Percentiles rank a stretch among this genome's conserved stretches.
Conservation (phyloP, 2,888 invertebrate species). For the Chesias legatella region DNA sequence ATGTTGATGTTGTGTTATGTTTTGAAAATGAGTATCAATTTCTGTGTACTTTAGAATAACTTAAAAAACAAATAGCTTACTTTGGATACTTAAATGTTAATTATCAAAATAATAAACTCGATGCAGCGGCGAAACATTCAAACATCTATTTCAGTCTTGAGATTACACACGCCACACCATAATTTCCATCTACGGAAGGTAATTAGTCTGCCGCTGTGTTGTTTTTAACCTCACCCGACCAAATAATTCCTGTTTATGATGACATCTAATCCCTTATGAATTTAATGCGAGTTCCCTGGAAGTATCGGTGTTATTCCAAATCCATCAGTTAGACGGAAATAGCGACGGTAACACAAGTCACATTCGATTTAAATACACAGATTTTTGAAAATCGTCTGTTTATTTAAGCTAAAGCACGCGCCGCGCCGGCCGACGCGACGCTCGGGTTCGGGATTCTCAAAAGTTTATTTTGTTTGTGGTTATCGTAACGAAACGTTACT, state of each 20-base stretch:
- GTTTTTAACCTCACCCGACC: slow-evolving; percentile 76
- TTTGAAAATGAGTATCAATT: too few relatives aligned
- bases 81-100: too few relatives aligned
- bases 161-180: slow-evolving; percentile 43
- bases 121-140: slow-evolving; percentile 2
- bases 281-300: slow-evolving; percentile 70
- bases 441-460: slow-evolving; percentile 17
- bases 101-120: too few relatives aligned
- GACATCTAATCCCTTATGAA: slow-evolving; percentile 79
- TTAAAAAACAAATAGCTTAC: too few relatives aligned
- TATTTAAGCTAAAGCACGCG: slow-evolving; percentile 74
- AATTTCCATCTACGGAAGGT: slow-evolving; percentile 49
- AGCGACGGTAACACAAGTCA: slow-evolving; percentile 75
- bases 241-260: slow-evolving; percentile 80
- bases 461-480: slow-evolving; percentile 28
- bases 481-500: slow-evolving; percentile 35
- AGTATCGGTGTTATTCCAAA: slow-evolving; percentile 69
- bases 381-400: slow-evolving; percentile 78
- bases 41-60: too few relatives aligned
- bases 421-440: slow-evolving; percentile 34
- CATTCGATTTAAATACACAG: slow-evolving; percentile 78
- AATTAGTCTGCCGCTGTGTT: slow-evolving; percentile 54
- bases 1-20: too few relatives aligned
- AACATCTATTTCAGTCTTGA: slow-evolving; percentile 38
- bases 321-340: slow-evolving; percentile 73